Base-by-base conservation (phyloP, 2,888 invertebrate species). In the Agrochola circellaris region DNA sequence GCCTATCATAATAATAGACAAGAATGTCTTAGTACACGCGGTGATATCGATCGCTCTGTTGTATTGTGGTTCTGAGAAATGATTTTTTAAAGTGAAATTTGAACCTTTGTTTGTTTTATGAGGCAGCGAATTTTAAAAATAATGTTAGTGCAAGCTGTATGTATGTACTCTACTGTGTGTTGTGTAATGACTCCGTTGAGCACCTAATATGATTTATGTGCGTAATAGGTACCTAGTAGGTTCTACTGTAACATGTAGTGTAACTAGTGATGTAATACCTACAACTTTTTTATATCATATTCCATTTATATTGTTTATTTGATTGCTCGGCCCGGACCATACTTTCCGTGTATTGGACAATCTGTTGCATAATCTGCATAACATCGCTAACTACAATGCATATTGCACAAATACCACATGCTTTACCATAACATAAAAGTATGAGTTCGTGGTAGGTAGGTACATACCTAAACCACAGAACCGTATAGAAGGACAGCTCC, bases 311-410 rank as follows among this genome's bases (percentile, higher is more conserved):
- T 26, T 26, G 23, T 34, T 26, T 45, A 51, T 23, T 60, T 60
- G 13, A 61, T 61, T 60, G n/a, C 3, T 42, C 0, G 26, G 15
- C 42, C 15, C 6, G 20, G n/a, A 80, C 38, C 38, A 61, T 23
- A 34, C 30, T 30, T 30, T 48, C 17, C 17, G 54, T 51, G 64
- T 5, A 34, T 38, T 48, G 23, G 26, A 48, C 0, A 20, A 54
- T 30, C 8, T 48, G 2, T 58, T 54, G 60, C 17, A 26, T 61
- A 71, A 26, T 71, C 34, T 64, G 26, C 48, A 48, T 51, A 56
- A 54, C 56, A 51, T 58, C 13, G 30, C 61, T 62, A 62, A 79
- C 23, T 80, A 48, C 26, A 78, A 73, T 74, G 38, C 34, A 51
- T 72, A 45, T 80, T 72, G 42, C 64, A 58, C 42, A 30, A 74